Evolutionary conservation across 2,113 vertebrate species (phyloP).

Genomic region (Carlito syrichta): DNA sequence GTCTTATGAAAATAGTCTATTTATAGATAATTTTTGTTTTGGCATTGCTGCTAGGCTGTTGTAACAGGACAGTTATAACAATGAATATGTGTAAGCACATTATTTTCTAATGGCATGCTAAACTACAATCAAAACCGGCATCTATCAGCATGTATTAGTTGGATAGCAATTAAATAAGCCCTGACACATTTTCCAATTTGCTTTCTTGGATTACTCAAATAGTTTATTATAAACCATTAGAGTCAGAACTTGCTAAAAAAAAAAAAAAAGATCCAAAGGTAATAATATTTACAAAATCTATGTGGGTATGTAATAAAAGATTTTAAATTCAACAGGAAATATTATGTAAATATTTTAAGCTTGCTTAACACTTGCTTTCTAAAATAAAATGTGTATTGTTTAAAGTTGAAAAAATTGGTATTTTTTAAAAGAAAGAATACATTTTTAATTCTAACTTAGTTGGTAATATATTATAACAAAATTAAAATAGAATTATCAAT

Average conservation of each 20-base stretch:
- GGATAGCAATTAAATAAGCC: slow-evolving; percentile 51
- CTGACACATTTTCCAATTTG: slow-evolving; percentile 33
- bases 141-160: slow-evolving; percentile 14
- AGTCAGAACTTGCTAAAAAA: background rate
- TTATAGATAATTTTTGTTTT: slow-evolving; percentile 49
- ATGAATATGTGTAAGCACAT: slow-evolving; percentile 35
- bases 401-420: background rate
- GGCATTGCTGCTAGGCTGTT: background rate
- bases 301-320: background rate
- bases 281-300: background rate
- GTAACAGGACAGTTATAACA: slow-evolving; percentile 44
- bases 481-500: background rate
- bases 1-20: slow-evolving; percentile 38
- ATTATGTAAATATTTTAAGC: too few species aligned
- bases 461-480: background rate
- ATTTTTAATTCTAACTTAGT: background rate
- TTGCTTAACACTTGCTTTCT: background rate
- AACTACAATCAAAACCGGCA: slow-evolving; percentile 61
- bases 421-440: background rate
- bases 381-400: background rate
- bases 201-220: slow-evolving; percentile 42
- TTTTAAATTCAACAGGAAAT: too few species aligned
- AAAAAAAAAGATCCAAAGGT: background rate
- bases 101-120: slow-evolving; percentile 56
- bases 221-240: background rate